Evolutionary conservation across 2,797 vertebrate species (phyloP).

Genomic region (Petrocephalus sullivani): DNA sequence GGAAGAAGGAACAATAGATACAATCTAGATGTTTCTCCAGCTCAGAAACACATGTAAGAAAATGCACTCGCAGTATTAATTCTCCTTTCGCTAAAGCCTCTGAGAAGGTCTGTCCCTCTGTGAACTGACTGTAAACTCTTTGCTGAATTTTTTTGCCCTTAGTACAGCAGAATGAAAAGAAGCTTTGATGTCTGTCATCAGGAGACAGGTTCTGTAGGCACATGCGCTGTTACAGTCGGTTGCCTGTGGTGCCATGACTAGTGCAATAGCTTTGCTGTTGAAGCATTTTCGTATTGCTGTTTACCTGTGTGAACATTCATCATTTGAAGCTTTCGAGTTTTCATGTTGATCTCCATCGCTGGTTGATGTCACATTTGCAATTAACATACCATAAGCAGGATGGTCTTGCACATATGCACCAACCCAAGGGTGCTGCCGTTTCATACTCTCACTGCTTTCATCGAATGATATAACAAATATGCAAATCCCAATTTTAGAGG

Average conservation of each 20-base stretch:
- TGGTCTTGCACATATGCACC: slow-evolving; percentile 4
- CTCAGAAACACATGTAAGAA: neutral
- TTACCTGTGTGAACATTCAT: neutral
- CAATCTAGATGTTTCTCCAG: neutral
- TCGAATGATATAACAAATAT: slow-evolving; percentile 6
- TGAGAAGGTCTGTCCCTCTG: neutral
- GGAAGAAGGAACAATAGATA: neutral
- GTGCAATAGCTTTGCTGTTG: slow-evolving; percentile 12
- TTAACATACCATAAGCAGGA: neutral
- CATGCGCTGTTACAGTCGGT: neutral
- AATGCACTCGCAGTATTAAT: neutral
- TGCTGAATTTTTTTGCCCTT: neutral
- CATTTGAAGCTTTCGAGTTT: neutral
- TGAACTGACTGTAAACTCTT: slow-evolving; percentile 5
- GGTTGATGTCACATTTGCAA: neutral
- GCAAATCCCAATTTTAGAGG: slow-evolving; percentile 6
- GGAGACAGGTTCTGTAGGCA: neutral
- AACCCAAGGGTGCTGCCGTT: neutral
- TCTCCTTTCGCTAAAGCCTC: neutral
- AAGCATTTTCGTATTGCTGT: slow-evolving; percentile 4
- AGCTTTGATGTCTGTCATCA: neutral
- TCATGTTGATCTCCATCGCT: neutral
- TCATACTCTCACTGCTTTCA: neutral
- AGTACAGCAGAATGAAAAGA: neutral
- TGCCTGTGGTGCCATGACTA: neutral